Evolutionary conservation across 2,797 vertebrate genomes (phyloP).

Genomic region (Sebastes steindachneri): DNA sequence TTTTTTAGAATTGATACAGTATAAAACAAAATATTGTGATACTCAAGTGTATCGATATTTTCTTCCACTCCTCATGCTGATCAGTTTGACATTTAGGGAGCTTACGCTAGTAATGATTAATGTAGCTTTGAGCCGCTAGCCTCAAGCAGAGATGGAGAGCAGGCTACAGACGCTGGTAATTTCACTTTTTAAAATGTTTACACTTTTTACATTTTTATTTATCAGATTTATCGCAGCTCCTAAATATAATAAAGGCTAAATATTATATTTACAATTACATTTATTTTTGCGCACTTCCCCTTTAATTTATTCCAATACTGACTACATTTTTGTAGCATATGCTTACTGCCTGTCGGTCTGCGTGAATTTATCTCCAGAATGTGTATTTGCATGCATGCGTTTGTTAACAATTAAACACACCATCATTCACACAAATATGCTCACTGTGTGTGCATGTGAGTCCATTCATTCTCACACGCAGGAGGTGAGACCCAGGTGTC

Average conservation of each 20-base stretch:
- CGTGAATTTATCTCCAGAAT: background rate
- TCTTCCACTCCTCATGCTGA: background rate
- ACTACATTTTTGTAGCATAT: background rate
- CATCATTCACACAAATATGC: conserved; percentile 25
- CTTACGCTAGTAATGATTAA: background rate
- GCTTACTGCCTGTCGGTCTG: background rate
- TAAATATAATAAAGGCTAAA: too few species aligned
- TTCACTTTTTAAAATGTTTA: background rate
- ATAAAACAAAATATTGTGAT: too few species aligned
- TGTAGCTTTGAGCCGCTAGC: background rate
- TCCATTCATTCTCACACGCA: conserved; percentile 37
- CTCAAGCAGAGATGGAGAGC: background rate
- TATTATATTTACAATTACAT: background rate
- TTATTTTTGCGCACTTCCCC: background rate
- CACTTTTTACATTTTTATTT: background rate
- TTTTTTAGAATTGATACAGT: too few species aligned
- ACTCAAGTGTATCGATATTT: background rate
- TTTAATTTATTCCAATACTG: background rate
- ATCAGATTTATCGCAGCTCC: background rate
- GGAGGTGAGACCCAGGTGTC: conserved; percentile 56
- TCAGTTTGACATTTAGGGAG: background rate
- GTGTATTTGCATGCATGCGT: background rate
- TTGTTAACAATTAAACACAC: background rate
- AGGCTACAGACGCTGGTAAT: background rate
- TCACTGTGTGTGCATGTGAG: conserved; percentile 17